Evolutionary conservation across 2,113 vertebrate genomes (phyloP), one percentile per base, ranked within the genome.

Genomic region (Pseudorhombus dupliciocellatus): DNA sequence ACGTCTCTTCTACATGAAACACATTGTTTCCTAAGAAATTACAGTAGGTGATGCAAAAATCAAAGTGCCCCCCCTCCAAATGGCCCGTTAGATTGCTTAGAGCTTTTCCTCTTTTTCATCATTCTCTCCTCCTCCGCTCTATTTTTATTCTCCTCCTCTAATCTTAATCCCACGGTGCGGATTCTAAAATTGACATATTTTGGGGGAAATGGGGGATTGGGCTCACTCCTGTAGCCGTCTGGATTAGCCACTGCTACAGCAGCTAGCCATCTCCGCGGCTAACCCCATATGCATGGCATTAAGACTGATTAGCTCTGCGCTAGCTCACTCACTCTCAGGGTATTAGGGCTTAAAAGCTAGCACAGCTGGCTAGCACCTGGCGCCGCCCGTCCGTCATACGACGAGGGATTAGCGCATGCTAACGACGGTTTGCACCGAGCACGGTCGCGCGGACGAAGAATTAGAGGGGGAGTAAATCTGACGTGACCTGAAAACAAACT

Each of bases 311-410:
- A 84, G 86, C 86, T 71, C 37, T 58, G 16, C 66, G 76, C 75
- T 80, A 81, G 79, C 82, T 66, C 68, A 53, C 77, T 82, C 81
- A 75, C 77, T 67, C 69, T 77, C 63, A 73, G 79, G 70, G 77
- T 82, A 87, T 89, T 88, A 31, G 70, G 80, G 70, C 21, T 84
- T 84, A 75, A 86, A 52, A 69, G 79, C 75, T 83, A 83, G 74
- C 66, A 6, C 54, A 51, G 69, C 73, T 61, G 73, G 81, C 84
- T 81, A 83, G 83, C 84, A 74, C 70, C 81, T 75, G 18, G 11
- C 28, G 21, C 61, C 70, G 75, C 57, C 57, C 10, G 37, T 77
- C 82, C 46, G 15, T 87, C 88, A 76, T 44, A 2, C 3, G 25
- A 21, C 1, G 6, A 21, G 62, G 81, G 88, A 84, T 88, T 84